Evolutionary conservation across 2,113 vertebrate genomes (phyloP), one percentile per base, ranked within the genome.

Genomic region (Trachemys scripta): DNA sequence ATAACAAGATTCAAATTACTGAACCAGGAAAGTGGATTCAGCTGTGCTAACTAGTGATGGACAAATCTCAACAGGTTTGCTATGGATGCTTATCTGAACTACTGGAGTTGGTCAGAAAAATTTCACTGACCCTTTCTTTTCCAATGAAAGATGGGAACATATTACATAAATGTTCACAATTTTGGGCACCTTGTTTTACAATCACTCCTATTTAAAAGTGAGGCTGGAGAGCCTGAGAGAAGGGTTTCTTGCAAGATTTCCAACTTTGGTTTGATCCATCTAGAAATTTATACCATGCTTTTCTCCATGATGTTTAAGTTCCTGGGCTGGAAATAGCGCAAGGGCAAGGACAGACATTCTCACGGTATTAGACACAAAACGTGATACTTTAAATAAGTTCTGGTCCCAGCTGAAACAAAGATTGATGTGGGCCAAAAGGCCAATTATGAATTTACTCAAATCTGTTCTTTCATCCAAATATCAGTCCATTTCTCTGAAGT

Each of bases 11-110:
- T 89, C 51, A 82, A 84, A 69, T 42, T 5, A 50, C 42, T 92
- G 25, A 86, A 78, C 59, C 53, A 94, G 80, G 79, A n/a, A n/a
- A n/a, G 19, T 42, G 62, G 88, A 82, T 76, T 82, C 10, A 13
- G 24, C 76, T 0, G 1, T 80, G 82, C 82, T 20, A 25, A 49
- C 10, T 87, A 82, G 69, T 1, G 0, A 22, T 3, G 51, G 83
- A 89, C 89, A 90, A 93, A 88, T 87, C 94, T 91, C 91, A 97
- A 80, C 49, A 84, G 22, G 20, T 84, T 85, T 89, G 86, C 38
- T 95, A 82, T 12, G 78, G 94, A 82, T 84, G 93, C 59, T 82
- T 59, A 95, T 42, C 87, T 17, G 50, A 94, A 80, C 45, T 80
- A 57, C 47, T 69, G 72, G n/a, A 62, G 31, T 8, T 10, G 84